Evolutionary conservation across 2,113 vertebrate genomes (phyloP), one percentile per base, ranked within the genome.

Genomic region (Phylloscopus whistleri): DNA sequence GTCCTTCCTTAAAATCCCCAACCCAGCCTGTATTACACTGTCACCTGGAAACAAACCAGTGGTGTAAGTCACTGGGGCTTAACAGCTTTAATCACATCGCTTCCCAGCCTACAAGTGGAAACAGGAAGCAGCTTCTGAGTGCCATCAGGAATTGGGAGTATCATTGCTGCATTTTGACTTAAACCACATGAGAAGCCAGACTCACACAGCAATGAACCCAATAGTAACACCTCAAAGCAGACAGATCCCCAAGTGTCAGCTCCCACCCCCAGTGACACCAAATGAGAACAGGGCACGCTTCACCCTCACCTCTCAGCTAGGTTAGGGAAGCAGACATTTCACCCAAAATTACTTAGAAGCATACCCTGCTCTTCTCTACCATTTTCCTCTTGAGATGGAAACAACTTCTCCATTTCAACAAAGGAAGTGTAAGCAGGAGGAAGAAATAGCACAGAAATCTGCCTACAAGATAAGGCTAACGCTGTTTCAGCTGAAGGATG

Each of bases 21-120:
- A 8, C 7, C 12, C n/a, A n/a, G 46, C 10, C 43, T 26, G 7
- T 0, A 0, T 10, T 31, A 26, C 15, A 27, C 22, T 7, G 20
- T 6, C 39, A 43, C 44, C 30, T 23, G 23, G 26, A 86, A 67
- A 59, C 53, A 73, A 78, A 55, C 3, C 39, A 20, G 41, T 1
- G 17, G 24, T 33, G 11, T 26, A 11, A 75, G 52, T 9, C 59
- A 39, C 12, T 20, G 13, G 31, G 18, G 8, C 4, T 28, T 23
- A 24, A 31, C 3, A 22, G 16, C 39, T 37, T 28, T 11, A 46
- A 4, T 33, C 3, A 1, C 31, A 22, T 8, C 26, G 5, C 17
- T 21, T 62, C 48, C 28, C 55, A 58, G 16, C 4, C 18, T 49
- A 19, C 2, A 4, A 35, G 7, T 0, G 8, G 69, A 46, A 84